Conservation (phyloP, 2,113 vertebrate genomes). For the Chloropsis hardwickii region DNA sequence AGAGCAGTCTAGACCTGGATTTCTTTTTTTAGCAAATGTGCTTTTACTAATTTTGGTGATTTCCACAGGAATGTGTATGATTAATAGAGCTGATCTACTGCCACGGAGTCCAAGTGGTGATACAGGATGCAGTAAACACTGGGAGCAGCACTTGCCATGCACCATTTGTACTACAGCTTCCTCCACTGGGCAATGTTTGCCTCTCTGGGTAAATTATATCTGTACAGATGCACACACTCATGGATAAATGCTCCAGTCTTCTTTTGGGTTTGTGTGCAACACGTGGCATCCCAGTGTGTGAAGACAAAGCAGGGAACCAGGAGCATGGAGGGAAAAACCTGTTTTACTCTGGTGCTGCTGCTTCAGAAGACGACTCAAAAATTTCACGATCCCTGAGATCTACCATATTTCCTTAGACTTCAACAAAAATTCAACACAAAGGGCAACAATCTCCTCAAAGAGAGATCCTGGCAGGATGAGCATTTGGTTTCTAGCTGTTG, state of each 20-base stretch:
- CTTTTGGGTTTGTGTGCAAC: background rate
- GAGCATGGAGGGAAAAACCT: background rate
- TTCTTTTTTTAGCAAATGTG: background rate
- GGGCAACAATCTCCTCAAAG: background rate
- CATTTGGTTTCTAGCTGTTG: fast-evolving
- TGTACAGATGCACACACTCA: background rate
- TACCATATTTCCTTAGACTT: background rate
- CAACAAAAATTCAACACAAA: background rate
- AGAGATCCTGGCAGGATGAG: background rate
- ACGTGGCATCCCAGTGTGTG: fast-evolving
- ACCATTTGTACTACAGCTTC: background rate
- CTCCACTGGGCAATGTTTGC: background rate
- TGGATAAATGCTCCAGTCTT: background rate
- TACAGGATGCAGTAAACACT: background rate
- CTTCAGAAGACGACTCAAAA: background rate
- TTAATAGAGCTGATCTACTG: background rate
- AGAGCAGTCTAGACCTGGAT: background rate
- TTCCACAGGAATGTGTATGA: background rate
- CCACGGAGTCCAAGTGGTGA: background rate
- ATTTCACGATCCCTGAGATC: background rate
- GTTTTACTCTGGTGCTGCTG: background rate
- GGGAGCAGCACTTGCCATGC: background rate
- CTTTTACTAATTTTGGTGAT: background rate
- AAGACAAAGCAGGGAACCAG: background rate
- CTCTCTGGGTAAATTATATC: background rate